Percentiles rank a stretch among this genome's conserved stretches.
phyloP scores from a whole-genome alignment of 2,113 vertebrate genomes.

The Ciconia stormi region DNA sequence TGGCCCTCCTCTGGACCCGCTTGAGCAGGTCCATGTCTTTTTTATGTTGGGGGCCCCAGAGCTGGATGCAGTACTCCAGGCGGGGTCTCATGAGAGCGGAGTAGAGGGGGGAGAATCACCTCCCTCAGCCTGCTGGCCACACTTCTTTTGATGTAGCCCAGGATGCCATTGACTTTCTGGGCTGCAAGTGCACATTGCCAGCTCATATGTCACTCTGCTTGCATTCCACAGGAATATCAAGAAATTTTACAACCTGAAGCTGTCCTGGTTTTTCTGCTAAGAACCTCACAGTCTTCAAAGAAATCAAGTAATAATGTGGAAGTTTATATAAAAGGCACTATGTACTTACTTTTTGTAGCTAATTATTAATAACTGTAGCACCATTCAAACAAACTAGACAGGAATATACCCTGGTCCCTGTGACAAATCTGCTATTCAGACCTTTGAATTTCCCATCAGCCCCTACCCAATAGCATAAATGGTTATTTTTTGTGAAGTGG shows the following conservation, averaged over 20 bases:
- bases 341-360: not conserved
- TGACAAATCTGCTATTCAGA: not conserved
- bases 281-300: not conserved
- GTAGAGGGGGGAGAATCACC: not conserved
- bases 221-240: not conserved
- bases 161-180: not conserved
- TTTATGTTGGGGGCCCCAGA: not conserved
- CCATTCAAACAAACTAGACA: not conserved
- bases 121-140: not conserved
- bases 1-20: not conserved
- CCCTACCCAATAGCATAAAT: not conserved
- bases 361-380: not conserved
- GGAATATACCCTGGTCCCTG: not conserved
- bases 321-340: not conserved
- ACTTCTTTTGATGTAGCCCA: not conserved
- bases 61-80: not conserved
- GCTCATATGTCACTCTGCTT: not conserved
- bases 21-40: not conserved
- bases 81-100: not conserved
- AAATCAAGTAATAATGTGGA: not conserved
- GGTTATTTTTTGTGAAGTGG: not conserved
- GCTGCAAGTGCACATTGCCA: fast-evolving
- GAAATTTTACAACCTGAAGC: not conserved
- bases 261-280: not conserved
- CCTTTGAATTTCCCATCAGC: not conserved